phyloP scores from a whole-genome alignment of 2,113 vertebrate genomes.

The Procavia capensis region DNA sequence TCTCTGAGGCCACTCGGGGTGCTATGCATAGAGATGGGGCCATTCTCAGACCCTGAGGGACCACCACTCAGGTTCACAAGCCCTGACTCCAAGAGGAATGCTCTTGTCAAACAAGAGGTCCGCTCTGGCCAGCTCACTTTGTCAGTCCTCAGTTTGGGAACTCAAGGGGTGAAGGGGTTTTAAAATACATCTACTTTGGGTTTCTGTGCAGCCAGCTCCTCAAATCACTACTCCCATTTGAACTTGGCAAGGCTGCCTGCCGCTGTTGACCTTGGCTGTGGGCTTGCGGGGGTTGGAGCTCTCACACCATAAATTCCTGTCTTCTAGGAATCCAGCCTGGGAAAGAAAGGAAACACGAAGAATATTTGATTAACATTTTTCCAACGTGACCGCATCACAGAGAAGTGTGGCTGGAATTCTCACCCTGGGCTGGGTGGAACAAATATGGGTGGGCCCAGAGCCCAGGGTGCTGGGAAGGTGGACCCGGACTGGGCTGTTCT shows the following conservation, averaged over 20 bases:
- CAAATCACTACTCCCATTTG: slow-evolving; percentile 77
- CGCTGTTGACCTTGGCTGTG: slow-evolving; percentile 90
- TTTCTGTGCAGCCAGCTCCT: slow-evolving; percentile 80
- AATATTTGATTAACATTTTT: slow-evolving; percentile 89
- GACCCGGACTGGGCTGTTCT: background rate
- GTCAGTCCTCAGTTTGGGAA: slow-evolving; percentile 21
- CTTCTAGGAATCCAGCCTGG: slow-evolving; percentile 92
- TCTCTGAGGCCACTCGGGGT: background rate
- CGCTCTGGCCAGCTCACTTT: background rate
- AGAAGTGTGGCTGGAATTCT: slow-evolving; percentile 82
- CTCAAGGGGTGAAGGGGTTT: background rate
- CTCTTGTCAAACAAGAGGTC: background rate
- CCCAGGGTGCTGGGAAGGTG: slow-evolving; percentile 16
- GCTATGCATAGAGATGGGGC: background rate
- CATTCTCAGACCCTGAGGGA: background rate
- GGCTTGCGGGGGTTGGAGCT: slow-evolving; percentile 82
- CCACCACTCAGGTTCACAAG: background rate
- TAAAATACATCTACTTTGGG: slow-evolving; percentile 69
- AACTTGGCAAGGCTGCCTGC: slow-evolving; percentile 84
- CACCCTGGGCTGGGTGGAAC: slow-evolving; percentile 67
- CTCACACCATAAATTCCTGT: slow-evolving; percentile 92
- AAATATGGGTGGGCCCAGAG: slow-evolving; percentile 8
- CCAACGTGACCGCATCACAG: slow-evolving; percentile 86
- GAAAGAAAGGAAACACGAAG: slow-evolving; percentile 87
- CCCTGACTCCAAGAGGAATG: background rate